Percentiles rank a stretch among this genome's conserved stretches.
phyloP scores from a whole-genome alignment of 2,888 invertebrate genomes.

The Petrophora chlorosata region DNA sequence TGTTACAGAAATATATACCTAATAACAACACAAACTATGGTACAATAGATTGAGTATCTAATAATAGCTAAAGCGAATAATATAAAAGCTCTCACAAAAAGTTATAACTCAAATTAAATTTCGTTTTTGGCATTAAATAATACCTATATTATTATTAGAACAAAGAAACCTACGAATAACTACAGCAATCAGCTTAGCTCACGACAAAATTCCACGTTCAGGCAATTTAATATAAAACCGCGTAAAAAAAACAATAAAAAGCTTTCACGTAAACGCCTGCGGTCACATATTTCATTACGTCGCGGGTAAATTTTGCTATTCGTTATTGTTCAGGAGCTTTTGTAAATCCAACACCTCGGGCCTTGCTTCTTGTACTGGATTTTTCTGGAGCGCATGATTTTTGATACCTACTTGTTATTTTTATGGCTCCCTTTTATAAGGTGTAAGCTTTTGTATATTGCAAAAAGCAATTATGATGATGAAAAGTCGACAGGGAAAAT shows the following conservation, averaged over 20 bases:
- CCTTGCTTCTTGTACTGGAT: constrained; percentile 32
- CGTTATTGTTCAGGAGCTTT: constrained; percentile 53
- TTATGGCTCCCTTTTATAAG: neutral
- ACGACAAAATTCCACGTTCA: constrained; percentile 27
- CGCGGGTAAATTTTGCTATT: constrained; percentile 48
- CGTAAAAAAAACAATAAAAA: constrained; percentile 39
- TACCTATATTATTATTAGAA: constrained; percentile 9
- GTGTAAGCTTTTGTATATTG: neutral
- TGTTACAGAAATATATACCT: too few relatives aligned
- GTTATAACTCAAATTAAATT: constrained; percentile 6
- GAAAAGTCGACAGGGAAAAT: too few relatives aligned
- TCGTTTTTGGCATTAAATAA: neutral
- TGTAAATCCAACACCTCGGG: constrained; percentile 47
- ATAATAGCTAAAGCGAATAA: too few relatives aligned
- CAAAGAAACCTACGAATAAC: constrained; percentile 21
- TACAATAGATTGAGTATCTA: too few relatives aligned
- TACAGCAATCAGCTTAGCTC: constrained; percentile 22
- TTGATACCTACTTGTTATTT: neutral
- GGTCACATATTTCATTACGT: constrained; percentile 56
- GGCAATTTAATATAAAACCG: constrained; percentile 33
- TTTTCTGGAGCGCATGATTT: neutral
- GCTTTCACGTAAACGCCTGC: constrained; percentile 48
- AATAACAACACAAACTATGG: too few relatives aligned
- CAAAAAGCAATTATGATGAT: too few relatives aligned
- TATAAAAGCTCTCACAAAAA: too few relatives aligned